phyloP scores from a whole-genome alignment of 1,140 invertebrate genomes.

The Leptopilina clavipes region DNA sequence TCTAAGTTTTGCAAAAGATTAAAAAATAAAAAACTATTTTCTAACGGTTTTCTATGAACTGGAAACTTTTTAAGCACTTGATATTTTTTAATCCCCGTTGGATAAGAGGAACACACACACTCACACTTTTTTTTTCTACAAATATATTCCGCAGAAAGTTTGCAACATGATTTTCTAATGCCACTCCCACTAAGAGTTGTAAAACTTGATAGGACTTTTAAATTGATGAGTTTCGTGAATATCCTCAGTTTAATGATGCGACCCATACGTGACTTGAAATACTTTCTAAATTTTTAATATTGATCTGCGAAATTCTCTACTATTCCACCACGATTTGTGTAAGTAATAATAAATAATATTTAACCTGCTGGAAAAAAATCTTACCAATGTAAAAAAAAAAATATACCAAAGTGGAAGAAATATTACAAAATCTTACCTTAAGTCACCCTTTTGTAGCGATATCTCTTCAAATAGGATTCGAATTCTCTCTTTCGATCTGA shows the following conservation, averaged over 20 bases:
- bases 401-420: no score
- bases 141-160: neutral
- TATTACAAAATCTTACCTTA: slow-evolving; percentile 74
- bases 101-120: neutral
- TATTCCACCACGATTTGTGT: no score
- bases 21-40: neutral
- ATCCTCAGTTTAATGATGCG: slow-evolving; percentile 48
- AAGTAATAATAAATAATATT: no score
- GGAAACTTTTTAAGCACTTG: neutral
- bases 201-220: slow-evolving; percentile 42
- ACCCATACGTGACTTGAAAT: slow-evolving; percentile 42
- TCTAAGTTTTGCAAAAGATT: neutral
- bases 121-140: neutral
- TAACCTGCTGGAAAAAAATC: no score
- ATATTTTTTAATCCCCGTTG: neutral
- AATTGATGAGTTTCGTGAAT: slow-evolving; percentile 46
- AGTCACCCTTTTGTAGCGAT: slow-evolving; percentile 79
- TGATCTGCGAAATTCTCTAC: slow-evolving; percentile 44
- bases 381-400: no score
- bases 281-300: slow-evolving; percentile 46
- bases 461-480: slow-evolving; percentile 80
- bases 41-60: neutral
- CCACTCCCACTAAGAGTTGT: neutral
- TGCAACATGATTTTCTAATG: no score
- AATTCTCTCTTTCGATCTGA: slow-evolving; percentile 79